Conservation (phyloP, 2,113 vertebrate species). For the Cariama cristata region DNA sequence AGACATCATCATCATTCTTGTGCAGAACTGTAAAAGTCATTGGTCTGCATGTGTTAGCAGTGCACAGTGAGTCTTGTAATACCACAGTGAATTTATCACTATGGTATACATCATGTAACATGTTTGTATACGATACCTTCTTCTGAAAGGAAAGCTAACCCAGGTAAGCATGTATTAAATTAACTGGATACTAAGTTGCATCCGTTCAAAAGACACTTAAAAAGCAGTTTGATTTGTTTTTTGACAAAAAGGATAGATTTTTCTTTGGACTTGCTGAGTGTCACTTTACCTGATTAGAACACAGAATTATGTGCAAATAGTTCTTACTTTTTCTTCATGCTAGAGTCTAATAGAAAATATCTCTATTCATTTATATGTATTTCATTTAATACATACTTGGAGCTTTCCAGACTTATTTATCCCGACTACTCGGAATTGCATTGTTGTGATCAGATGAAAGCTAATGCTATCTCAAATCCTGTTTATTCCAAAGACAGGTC, state of each 20-base stretch:
- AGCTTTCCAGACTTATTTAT: background rate
- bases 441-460: background rate
- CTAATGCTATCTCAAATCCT: background rate
- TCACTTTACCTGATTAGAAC: background rate
- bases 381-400: background rate
- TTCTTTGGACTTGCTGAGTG: rapidly evolving
- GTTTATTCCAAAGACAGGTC: background rate
- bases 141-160: background rate
- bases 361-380: background rate
- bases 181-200: background rate
- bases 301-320: background rate
- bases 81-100: background rate
- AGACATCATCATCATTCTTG: background rate
- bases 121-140: rapidly evolving
- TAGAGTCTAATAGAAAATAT: background rate
- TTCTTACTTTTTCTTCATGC: background rate
- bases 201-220: background rate
- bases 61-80: background rate
- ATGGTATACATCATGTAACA: background rate
- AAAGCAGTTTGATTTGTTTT: background rate
- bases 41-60: background rate
- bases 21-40: background rate
- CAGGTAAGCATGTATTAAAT: background rate
- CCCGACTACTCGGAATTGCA: background rate
- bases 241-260: background rate